Base-by-base conservation (phyloP, 1,140 invertebrate species). In the Dendroctonus valens region DNA sequence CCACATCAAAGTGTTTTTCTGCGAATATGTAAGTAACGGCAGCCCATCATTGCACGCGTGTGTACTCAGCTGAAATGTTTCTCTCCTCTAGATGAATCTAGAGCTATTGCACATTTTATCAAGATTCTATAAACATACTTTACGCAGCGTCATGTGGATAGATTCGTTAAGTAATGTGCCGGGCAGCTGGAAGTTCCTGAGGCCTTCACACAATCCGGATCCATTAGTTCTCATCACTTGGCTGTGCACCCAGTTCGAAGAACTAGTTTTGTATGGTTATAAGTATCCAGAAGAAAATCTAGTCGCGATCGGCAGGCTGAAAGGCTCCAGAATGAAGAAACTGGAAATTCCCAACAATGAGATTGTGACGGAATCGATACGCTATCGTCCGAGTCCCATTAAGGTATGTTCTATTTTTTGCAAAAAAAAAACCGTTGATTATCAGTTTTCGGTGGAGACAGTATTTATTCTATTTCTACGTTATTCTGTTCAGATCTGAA, bases 181-280 rank as follows among this genome's bases (percentile, higher is more conserved):
- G 12, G 40, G 51, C 41, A 72, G 69, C 60, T 73, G 70, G 70
- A 59, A 67, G 14, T 71, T 73, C 8, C 39, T 57, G n/a, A 65
- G 69, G 48, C 54, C 54, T 7, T 57, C 53, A n/a, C 58, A 68
- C 8, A 73, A 81, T 52, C 84, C 84, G 49, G 88, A 92, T 79
- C 87, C 89, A 5, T 82, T 92, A 65, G 84, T 92, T 5, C 86
- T 92, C 81, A 78, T 89, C 70, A 86, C 90, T 8, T 92, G 91
- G 91, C 83, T 85, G 55, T 92, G 90, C 75, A 81, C 79, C 48
- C 83, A 85, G 54, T 81, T 92, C 9, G 78, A 83, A 66, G 84
- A 90, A 73, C 78, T 92, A 37, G 85, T 89, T 52, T 75, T 89
- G 26, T 72, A 70, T 38, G 87, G 88, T 48, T 86, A 87, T 70